Evolutionary conservation across 2,888 invertebrate genomes (phyloP).

Genomic region (Tetragnatha montana): DNA sequence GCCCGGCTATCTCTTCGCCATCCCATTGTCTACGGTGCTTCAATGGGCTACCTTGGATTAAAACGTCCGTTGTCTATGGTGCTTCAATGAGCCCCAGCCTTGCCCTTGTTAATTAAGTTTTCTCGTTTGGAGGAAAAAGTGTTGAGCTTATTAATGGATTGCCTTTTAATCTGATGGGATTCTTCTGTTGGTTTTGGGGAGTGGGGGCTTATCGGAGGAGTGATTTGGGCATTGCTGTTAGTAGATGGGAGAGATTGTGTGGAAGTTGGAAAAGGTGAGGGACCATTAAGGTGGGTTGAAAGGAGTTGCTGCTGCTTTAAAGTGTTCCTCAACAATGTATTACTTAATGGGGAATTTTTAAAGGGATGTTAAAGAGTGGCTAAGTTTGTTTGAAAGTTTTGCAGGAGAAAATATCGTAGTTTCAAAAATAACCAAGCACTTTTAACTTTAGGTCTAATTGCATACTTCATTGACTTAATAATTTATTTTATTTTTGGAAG

Average conservation of each 20-base stretch:
- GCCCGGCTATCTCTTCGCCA: slow-evolving; percentile 29
- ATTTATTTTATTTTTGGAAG: no score
- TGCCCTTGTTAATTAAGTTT: slow-evolving; percentile 61
- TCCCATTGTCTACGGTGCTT: slow-evolving; percentile 45
- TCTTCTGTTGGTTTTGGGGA: background rate
- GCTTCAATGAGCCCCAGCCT: background rate
- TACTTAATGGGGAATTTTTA: no score
- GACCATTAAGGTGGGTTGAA: background rate
- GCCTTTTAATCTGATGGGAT: background rate
- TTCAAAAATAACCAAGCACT: no score
- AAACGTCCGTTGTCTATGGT: slow-evolving; percentile 5
- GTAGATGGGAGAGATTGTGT: background rate
- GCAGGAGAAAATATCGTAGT: no score
- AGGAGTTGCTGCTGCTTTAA: no score
- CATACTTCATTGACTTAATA: no score
- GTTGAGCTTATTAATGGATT: slow-evolving; percentile 26
- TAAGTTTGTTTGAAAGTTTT: no score
- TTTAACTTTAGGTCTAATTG: no score
- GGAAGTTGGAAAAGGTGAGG: background rate
- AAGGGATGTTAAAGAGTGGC: no score
- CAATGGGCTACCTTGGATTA: slow-evolving; percentile 56
- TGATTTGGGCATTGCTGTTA: background rate
- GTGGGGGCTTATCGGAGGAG: background rate
- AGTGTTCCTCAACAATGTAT: no score
- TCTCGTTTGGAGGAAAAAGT: slow-evolving; percentile 22